These are phyloP conservation scores for Cichlasoma orientale DNA, from an alignment of 2,797 vertebrate genomes.

Conservation along the genomic window DNA sequence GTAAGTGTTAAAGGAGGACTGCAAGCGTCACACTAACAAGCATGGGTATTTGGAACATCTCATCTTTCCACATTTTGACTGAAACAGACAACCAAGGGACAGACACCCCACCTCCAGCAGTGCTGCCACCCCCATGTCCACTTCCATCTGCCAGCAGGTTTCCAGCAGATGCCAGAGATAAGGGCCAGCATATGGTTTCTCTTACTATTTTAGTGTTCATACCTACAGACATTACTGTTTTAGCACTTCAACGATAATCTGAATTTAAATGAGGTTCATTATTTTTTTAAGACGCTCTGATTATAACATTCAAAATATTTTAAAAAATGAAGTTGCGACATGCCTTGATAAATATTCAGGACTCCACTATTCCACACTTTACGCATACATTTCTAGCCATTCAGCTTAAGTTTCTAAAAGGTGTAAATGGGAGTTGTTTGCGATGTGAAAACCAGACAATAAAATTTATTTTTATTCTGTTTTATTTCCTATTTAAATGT, in stretches of 20 bases:
- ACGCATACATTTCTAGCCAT: no score
- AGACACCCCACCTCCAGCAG: conserved; percentile 57
- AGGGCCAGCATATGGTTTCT: conserved; percentile 63
- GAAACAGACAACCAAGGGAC: conserved; percentile 56
- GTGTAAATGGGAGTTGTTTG: background rate
- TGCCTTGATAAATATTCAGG: background rate
- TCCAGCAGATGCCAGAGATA: conserved; percentile 65
- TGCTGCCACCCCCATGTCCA: conserved; percentile 54
- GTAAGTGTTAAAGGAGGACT: background rate
- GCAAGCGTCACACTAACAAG: conserved; percentile 7
- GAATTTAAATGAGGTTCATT: background rate
- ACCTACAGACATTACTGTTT: background rate
- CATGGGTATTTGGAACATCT: conserved; percentile 27
- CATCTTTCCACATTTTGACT: conserved; percentile 44
- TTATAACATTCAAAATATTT: background rate
- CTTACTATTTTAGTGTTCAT: conserved; percentile 45
- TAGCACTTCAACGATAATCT: background rate
- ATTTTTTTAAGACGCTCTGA: no score
- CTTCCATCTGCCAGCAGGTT: conserved; percentile 65
- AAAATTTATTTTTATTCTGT: background rate
- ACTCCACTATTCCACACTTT: background rate
- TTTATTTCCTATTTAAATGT: background rate
- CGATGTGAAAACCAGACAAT: background rate
- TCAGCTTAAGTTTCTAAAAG: background rate
- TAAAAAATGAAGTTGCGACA: background rate